Evolutionary conservation across 2,888 invertebrate species (phyloP), one percentile per base, ranked within the genome.

Genomic region (Torymus auratus): DNA sequence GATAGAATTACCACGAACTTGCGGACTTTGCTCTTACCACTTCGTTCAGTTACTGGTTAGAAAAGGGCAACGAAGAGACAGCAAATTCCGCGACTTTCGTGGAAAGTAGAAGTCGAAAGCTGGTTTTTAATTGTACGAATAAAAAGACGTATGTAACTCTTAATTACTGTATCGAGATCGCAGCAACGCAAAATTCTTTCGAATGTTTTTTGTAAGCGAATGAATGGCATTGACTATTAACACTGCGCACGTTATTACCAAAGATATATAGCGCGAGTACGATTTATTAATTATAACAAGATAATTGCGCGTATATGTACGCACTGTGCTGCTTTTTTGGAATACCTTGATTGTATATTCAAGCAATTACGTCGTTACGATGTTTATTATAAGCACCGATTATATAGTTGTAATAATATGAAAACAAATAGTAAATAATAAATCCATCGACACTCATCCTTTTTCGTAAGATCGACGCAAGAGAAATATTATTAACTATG

Each of bases 251-350:
- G 41, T 41, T 41, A 41, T 41, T 41, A 41, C 41, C 41, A 41
- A 41, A 41, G 41, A 7, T 41, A 41, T 7, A 41, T 41, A 41
- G 41, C 41, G 41, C 41, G 41, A 41, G 41, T 41, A 41, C 41
- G 7, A 41, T 41, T 41, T 10, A 41, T 41, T 28, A 28, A 28
- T 20, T 52, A 41, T 53, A 61, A 53, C 3, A 53, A 73, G 64
- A 64, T 41, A 13, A 62, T 12, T 73, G 17, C 64, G 58, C 15
- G 41, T 58, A 52, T 15, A 23, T 20, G 20, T 15, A 23, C 50
- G 20, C 58, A 74, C 65, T 58, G n/a, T 28, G 41, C 55, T 64
- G 15, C 50, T 74, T 74, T 50, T 56, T 60, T 11, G 50, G 17
- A 20, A 71, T 61, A 67, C 15, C 12, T 67, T 74, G 50, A 10